Conservation (phyloP, 2,113 vertebrate species). For the Sceloporus undulatus region DNA sequence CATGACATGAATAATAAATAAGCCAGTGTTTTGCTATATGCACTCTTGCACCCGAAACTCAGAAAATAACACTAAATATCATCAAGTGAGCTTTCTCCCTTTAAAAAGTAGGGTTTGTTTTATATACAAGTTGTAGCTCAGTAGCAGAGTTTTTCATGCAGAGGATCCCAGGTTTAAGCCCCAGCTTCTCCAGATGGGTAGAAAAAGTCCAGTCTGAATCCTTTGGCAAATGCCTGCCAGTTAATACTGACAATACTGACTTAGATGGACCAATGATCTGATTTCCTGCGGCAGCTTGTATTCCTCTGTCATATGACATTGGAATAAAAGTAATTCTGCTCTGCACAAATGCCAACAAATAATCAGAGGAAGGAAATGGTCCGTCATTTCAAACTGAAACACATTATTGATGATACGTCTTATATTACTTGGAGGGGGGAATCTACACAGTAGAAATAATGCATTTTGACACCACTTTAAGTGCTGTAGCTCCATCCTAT, state of each 20-base stretch:
- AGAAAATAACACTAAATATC: not conserved
- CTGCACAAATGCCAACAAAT: not conserved
- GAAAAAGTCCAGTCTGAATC: too few relatives aligned
- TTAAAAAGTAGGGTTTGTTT: not conserved
- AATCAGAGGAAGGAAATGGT: not conserved
- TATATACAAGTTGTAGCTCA: not conserved
- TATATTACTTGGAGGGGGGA: too few relatives aligned
- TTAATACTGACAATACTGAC: too few relatives aligned
- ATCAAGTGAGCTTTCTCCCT: not conserved
- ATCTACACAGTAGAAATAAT: too few relatives aligned
- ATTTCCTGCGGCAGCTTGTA: too few relatives aligned
- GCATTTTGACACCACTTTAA: too few relatives aligned
- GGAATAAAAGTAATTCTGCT: not conserved
- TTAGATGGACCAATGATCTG: too few relatives aligned
- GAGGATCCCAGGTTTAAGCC: not conserved
- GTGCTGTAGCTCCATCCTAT: too few relatives aligned
- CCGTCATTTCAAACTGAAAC: not conserved
- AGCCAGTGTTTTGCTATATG: not conserved
- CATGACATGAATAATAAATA: not conserved
- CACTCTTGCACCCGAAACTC: not conserved
- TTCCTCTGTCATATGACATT: too few relatives aligned
- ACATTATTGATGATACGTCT: not conserved
- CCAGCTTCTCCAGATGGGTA: not conserved
- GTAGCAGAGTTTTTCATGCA: not conserved
- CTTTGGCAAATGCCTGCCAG: too few relatives aligned